Evolutionary conservation across 2,113 vertebrate species (phyloP).

Genomic region (Zosterops borbonicus): DNA sequence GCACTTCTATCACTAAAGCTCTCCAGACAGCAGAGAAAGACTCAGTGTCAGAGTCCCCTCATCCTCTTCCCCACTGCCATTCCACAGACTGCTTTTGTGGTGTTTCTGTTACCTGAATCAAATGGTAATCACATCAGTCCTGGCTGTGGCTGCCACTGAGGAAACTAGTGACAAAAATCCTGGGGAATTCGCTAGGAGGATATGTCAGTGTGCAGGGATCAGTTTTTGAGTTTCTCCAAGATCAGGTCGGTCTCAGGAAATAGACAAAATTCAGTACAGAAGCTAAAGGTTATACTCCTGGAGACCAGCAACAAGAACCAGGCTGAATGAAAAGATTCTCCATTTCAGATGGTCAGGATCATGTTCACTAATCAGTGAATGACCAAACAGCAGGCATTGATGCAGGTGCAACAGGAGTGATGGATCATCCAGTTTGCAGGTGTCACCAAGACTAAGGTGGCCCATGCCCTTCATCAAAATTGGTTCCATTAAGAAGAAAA

Average conservation of each 20-base stretch:
- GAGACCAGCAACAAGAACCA: not conserved
- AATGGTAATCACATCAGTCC: not conserved
- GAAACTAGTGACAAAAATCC: not conserved
- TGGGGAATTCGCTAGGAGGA: not conserved
- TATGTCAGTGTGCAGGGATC: not conserved
- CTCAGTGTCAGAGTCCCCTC: not conserved
- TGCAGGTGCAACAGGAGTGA: not conserved
- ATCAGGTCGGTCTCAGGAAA: not conserved
- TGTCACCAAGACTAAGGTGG: not conserved
- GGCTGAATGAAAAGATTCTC: not conserved
- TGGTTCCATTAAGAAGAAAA: not conserved
- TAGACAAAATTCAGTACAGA: not conserved
- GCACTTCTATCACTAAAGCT: fast-evolving
- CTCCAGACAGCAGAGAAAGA: not conserved
- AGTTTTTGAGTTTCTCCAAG: not conserved
- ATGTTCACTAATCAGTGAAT: not conserved
- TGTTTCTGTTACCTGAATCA: not conserved
- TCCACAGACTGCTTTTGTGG: not conserved
- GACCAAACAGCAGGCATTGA: not conserved
- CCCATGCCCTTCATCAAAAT: fast-evolving
- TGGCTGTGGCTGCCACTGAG: not conserved
- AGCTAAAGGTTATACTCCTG: not conserved
- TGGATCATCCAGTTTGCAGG: not conserved
- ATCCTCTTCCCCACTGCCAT: not conserved
- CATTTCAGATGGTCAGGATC: not conserved